A percentile compares a stretch with the other conserved stretches of the same genome.
phyloP scores from a whole-genome alignment of 2,888 invertebrate genomes.

The Orthosia gracilis region DNA sequence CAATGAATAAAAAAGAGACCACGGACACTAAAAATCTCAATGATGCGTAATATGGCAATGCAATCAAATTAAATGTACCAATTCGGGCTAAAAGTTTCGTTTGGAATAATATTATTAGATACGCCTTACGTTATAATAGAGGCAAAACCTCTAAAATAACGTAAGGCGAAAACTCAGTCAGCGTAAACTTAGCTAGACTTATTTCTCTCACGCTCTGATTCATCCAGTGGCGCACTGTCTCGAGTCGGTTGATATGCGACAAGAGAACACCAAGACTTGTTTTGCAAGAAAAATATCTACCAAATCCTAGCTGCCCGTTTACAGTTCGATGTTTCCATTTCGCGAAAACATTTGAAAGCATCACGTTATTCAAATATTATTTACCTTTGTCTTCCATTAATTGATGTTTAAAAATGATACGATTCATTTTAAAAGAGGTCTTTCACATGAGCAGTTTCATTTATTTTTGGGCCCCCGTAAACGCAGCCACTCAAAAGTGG shows the following conservation, averaged over 20 bases:
- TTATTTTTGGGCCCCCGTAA: conserved; percentile 33
- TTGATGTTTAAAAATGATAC: conserved; percentile 39
- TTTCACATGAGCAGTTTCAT: conserved; percentile 39
- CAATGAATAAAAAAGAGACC: not conserved
- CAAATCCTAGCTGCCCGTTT: conserved; percentile 32
- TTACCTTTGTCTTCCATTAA: conserved; percentile 24
- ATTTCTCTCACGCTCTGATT: conserved; percentile 77
- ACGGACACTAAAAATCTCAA: conserved; percentile 14
- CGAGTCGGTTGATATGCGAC: conserved; percentile 67
- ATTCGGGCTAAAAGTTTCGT: conserved; percentile 20
- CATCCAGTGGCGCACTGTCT: conserved; percentile 68
- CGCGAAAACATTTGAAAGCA: conserved; percentile 26
- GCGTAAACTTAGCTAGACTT: conserved; percentile 75
- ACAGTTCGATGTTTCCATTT: conserved; percentile 32
- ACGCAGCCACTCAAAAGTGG: conserved; percentile 34
- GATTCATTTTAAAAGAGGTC: conserved; percentile 25
- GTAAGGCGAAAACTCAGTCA: conserved; percentile 67
- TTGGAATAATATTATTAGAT: conserved; percentile 24
- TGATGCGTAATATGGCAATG: conserved; percentile 12
- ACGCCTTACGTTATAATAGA: no score
- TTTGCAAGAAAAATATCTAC: conserved; percentile 53
- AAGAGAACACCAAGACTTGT: conserved; percentile 67
- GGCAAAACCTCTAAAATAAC: conserved; percentile 49
- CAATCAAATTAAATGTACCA: conserved; percentile 13
- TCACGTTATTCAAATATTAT: conserved; percentile 34